phyloP scores from a whole-genome alignment of 2,797 vertebrate species.

The Schizopygopsis pylzovi region DNA sequence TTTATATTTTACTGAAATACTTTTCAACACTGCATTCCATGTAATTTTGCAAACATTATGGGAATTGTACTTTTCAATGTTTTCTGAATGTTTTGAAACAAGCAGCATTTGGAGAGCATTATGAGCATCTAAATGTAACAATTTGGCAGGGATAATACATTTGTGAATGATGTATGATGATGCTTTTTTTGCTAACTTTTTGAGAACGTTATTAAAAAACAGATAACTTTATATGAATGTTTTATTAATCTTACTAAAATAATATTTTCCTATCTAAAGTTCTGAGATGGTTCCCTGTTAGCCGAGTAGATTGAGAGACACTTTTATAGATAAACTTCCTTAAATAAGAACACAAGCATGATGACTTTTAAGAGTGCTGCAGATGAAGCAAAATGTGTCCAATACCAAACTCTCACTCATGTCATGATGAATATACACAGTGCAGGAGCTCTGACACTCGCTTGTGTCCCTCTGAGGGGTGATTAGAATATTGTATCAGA shows the following conservation, averaged over 20 bases:
- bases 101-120: too few species aligned
- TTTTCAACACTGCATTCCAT: too few species aligned
- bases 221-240: neutral
- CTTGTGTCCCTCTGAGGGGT: conserved; percentile 54
- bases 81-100: too few species aligned
- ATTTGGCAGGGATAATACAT: too few species aligned
- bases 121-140: too few species aligned
- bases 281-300: neutral
- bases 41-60: too few species aligned
- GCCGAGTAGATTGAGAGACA: neutral
- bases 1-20: too few species aligned
- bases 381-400: neutral
- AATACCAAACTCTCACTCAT: conserved; percentile 4
- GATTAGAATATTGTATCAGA: conserved; percentile 73
- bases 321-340: neutral
- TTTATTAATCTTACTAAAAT: neutral
- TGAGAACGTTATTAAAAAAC: neutral
- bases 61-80: too few species aligned
- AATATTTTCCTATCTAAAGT: neutral
- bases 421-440: conserved; percentile 35
- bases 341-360: neutral
- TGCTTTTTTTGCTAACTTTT: neutral
- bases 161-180: too few species aligned
- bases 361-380: conserved; percentile 1
- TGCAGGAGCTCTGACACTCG: conserved; percentile 47